Evolutionary conservation across 2,888 invertebrate genomes (phyloP).

Genomic region (Heliothis peltigera): DNA sequence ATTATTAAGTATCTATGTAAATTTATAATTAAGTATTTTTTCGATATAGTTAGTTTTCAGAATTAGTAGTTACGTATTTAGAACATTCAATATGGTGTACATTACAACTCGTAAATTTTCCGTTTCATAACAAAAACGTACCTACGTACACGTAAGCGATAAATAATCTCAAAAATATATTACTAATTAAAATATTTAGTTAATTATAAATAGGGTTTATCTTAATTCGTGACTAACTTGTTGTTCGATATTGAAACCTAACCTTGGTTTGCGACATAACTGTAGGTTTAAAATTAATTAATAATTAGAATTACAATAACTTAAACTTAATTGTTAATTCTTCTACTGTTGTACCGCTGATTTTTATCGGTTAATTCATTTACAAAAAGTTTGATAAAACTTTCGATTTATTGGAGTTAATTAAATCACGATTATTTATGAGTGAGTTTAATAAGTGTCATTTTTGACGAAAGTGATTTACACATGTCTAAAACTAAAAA

Average conservation of each 20-base stretch:
- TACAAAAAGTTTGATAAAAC: slow-evolving; percentile 12
- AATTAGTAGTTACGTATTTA: too few species aligned
- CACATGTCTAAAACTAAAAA: too few species aligned
- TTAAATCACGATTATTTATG: slow-evolving; percentile 18
- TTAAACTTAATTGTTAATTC: slow-evolving; percentile 31
- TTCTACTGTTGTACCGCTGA: slow-evolving; percentile 32
- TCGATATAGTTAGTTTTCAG: too few species aligned
- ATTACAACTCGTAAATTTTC: background rate
- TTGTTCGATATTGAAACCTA: slow-evolving; percentile 40
- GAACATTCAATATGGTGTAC: background rate
- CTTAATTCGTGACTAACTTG: slow-evolving; percentile 47
- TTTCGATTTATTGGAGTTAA: slow-evolving; percentile 6
- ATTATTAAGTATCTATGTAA: too few species aligned
- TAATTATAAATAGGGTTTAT: slow-evolving; percentile 23
- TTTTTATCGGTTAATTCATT: slow-evolving; percentile 37
- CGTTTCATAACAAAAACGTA: background rate
- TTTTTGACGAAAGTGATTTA: too few species aligned
- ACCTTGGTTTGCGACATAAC: slow-evolving; percentile 41
- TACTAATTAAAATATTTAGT: slow-evolving; percentile 6
- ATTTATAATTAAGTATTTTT: too few species aligned
- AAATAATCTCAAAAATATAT: slow-evolving; percentile 5
- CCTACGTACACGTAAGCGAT: background rate
- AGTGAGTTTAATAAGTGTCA: background rate
- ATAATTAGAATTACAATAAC: slow-evolving; percentile 18
- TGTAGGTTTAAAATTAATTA: slow-evolving; percentile 26